Conservation (phyloP, 2,888 invertebrate genomes). For the Salpingus planirostris region DNA sequence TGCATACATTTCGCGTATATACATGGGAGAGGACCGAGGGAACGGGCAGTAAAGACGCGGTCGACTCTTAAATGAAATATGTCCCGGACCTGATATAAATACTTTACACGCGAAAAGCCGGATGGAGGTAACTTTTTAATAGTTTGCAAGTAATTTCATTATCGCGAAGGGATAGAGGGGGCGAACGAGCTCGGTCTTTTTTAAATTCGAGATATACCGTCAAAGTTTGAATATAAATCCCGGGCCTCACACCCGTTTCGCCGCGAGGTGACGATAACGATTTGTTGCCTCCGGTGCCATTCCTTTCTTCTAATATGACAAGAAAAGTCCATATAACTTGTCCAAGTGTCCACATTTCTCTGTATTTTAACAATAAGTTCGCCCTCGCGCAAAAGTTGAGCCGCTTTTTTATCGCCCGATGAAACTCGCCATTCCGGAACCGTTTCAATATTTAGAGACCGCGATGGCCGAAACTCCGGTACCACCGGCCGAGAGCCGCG, state of each 20-base stretch:
- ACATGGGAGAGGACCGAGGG: too few species aligned
- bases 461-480: too few species aligned
- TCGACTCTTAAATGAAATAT: too few species aligned
- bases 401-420: too few species aligned
- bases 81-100: too few species aligned
- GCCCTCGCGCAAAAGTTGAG: too few species aligned
- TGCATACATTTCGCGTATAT: constrained; percentile 13
- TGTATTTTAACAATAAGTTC: constrained; percentile 17
- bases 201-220: constrained; percentile 24
- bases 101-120: neutral
- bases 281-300: constrained; percentile 27
- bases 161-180: too few species aligned
- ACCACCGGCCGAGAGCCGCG: too few species aligned
- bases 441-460: too few species aligned
- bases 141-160: constrained; percentile 19
- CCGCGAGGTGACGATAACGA: constrained; percentile 33
- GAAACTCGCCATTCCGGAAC: too few species aligned
- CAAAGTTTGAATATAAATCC: constrained; percentile 31
- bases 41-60: too few species aligned
- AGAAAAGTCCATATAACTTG: constrained; percentile 31
- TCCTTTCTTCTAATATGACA: constrained; percentile 29
- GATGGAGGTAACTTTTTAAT: constrained; percentile 12
- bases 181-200: constrained; percentile 13
- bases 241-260: constrained; percentile 24
- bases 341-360: constrained; percentile 28